Base-by-base conservation (phyloP, 2,113 vertebrate species). In the Seriola rivoliana region DNA sequence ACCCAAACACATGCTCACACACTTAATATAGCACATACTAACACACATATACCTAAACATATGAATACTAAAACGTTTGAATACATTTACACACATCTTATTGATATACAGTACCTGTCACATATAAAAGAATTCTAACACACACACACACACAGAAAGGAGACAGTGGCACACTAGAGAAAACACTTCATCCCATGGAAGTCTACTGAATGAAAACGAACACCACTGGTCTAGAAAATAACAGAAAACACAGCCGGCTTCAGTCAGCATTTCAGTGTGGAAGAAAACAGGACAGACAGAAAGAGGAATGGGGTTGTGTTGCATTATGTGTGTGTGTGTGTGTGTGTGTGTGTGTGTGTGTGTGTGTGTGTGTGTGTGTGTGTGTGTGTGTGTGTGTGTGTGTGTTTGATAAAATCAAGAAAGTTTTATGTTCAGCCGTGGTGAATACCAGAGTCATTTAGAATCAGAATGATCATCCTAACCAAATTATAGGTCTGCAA, bases 201-300 rank as follows among this genome's bases (percentile, higher is more conserved):
- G 34, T 42, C 52, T 48, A 50, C 52, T 52, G 50, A 75, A 80
- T 46, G 67, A 77, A 89, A 78, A 78, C 12, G 23, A 79, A 74
- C 75, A 21, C 25, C 71, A 46, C 46, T 74, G 68, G 78, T 80
- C 81, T 81, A 64, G 75, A 78, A 86, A 89, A 86, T 80, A 67
- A 68, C 40, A 52, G 78, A 32, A 78, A 87, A 78, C 79, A 75
- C 60, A 59, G 32, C 19, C 21, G 12, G 60, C 55, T 66, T 63
- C 80, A 64, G 65, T 72, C 80, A 64, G 55, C 11, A 1, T 71
- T 74, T 59, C 67, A 79, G 58, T 19, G 48, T 55, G 71, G 72
- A 71, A 60, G 70, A 38, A 54, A 55, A 44, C 11, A 14, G 8
- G 38, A 25, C 4, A 19, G 44, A 42, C 25, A 68, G 59, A 44